Percentiles rank a stretch among this genome's conserved stretches.
These are phyloP conservation scores for Melanaphis sacchari DNA, from an alignment of 1,140 invertebrate species.

Conservation along the genomic window DNA sequence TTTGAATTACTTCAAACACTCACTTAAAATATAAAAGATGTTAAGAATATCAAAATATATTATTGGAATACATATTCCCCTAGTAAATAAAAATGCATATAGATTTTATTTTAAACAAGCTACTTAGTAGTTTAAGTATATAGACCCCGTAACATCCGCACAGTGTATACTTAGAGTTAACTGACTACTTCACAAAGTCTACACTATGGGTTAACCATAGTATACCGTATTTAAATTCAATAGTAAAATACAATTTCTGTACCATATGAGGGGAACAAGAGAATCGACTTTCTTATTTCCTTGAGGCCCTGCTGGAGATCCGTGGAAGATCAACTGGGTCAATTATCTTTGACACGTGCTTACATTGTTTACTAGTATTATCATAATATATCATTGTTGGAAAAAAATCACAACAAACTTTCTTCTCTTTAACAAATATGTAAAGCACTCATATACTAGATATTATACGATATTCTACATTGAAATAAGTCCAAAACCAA, in stretches of 20 bases:
- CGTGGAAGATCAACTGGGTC: constrained; percentile 47
- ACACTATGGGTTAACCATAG: neutral
- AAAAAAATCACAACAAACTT: constrained; percentile 39
- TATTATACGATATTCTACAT: neutral
- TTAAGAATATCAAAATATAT: neutral
- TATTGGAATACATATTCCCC: neutral
- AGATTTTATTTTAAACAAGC: neutral
- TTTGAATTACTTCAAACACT: neutral
- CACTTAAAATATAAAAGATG: neutral
- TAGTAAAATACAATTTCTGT: neutral
- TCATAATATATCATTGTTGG: constrained; percentile 55
- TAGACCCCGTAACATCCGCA: neutral
- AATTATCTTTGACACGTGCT: constrained; percentile 53
- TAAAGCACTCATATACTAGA: neutral
- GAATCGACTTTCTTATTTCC: constrained; percentile 55
- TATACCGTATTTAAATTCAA: constrained; percentile 1
- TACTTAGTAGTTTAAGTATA: neutral
- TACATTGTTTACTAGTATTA: constrained; percentile 50
- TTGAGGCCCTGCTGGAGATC: constrained; percentile 33
- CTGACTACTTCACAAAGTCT: neutral
- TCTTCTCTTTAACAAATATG: constrained; percentile 42
- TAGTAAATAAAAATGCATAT: neutral
- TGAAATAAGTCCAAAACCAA: constrained; percentile 3
- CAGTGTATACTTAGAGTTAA: constrained; percentile 2
- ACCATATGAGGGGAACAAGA: constrained; percentile 43